These are phyloP conservation scores for Nothocercus nigrocapillus DNA, from an alignment of 2,113 vertebrate genomes.

Conservation along the genomic window DNA sequence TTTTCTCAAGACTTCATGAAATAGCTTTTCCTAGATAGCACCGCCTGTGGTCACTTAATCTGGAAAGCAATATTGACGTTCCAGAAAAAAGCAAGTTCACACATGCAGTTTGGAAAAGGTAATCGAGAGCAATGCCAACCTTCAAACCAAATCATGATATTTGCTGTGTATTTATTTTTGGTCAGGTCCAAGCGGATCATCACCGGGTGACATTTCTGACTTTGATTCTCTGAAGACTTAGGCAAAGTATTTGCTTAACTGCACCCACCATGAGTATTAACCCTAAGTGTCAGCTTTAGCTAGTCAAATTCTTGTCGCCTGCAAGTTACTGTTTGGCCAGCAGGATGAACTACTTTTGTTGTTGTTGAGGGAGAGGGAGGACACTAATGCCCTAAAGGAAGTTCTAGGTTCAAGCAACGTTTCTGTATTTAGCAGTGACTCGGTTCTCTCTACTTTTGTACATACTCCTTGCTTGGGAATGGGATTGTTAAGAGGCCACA, in stretches of 20 bases:
- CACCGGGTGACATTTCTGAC: not conserved
- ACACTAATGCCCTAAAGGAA: not conserved
- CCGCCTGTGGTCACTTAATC: not conserved
- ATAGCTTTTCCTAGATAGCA: constrained; percentile 35
- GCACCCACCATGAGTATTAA: rapidly evolving
- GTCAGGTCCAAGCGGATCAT: not conserved
- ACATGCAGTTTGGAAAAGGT: constrained; percentile 13
- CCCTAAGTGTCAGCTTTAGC: not conserved
- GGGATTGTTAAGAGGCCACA: not conserved
- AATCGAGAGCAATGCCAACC: not conserved
- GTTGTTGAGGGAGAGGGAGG: not conserved
- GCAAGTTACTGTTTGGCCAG: not conserved
- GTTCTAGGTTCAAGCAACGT: not conserved
- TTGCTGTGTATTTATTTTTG: not conserved
- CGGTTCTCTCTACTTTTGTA: not conserved
- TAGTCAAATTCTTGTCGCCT: not conserved
- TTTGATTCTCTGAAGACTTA: not conserved
- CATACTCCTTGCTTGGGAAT: not conserved
- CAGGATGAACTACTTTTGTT: not conserved
- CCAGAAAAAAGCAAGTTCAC: not conserved
- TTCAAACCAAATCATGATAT: not conserved
- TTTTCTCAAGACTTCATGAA: constrained; percentile 35
- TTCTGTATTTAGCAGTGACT: not conserved
- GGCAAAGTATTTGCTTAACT: not conserved
- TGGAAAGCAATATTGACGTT: constrained; percentile 16